Percentiles rank a stretch among this genome's conserved stretches.
These are phyloP conservation scores for Wiebesia pumilae DNA, from an alignment of 1,140 invertebrate species.

Conservation along the genomic window DNA sequence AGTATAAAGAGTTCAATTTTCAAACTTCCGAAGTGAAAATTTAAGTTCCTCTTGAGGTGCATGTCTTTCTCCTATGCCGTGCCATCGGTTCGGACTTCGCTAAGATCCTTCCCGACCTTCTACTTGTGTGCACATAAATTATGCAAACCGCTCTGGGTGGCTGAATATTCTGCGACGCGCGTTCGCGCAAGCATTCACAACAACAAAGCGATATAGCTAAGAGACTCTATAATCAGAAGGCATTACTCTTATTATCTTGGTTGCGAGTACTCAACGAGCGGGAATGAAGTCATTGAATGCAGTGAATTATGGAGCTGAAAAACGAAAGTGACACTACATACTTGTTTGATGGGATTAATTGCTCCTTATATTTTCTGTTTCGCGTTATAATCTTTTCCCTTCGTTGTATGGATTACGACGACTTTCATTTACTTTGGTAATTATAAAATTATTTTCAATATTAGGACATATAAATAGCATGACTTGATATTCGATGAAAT, in stretches of 20 bases:
- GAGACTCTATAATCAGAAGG: conserved; percentile 58
- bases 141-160: conserved; percentile 46
- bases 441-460: too few species aligned
- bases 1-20: not conserved
- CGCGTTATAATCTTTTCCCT: not conserved
- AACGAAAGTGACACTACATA: not conserved
- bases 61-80: not conserved
- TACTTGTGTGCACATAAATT: conserved; percentile 55
- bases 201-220: conserved; percentile 59
- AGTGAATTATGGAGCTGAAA: conserved; percentile 19
- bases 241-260: conserved; percentile 65
- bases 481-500: too few species aligned
- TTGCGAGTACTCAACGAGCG: conserved; percentile 37
- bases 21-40: conserved; percentile 21
- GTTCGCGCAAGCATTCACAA: conserved; percentile 25
- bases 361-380: not conserved
- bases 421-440: too few species aligned
- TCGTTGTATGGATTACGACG: not conserved
- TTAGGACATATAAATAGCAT: too few species aligned
- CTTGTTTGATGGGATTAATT: not conserved
- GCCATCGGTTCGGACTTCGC: not conserved
- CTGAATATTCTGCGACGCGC: conserved; percentile 52
- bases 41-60: not conserved
- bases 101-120: conserved; percentile 1
- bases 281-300: conserved; percentile 60